Evolutionary conservation across 2,113 vertebrate species (phyloP).

Genomic region (Cynopterus brachyotis): DNA sequence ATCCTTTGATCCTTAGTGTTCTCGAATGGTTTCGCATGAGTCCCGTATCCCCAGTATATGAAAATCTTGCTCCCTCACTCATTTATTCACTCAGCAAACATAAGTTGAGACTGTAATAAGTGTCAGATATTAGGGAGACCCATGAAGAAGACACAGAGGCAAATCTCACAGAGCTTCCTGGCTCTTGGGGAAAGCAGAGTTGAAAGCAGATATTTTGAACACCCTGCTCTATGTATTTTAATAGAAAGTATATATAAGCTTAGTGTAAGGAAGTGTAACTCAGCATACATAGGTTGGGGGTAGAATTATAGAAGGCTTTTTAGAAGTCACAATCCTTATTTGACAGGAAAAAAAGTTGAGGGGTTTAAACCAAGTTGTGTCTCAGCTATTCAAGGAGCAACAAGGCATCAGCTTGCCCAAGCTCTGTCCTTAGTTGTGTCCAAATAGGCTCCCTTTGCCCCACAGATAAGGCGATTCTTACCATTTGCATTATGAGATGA

Average conservation of each 20-base stretch:
- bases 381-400: background rate
- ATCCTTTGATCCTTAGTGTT: background rate
- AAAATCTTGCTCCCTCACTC: background rate
- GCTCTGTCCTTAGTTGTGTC: background rate
- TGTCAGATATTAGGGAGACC: background rate
- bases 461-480: background rate
- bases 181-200: background rate
- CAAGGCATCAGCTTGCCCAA: background rate
- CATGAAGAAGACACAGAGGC: background rate
- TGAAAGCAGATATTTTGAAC: background rate
- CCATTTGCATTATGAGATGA: background rate
- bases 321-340: background rate
- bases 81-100: background rate
- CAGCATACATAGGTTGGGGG: background rate
- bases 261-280: background rate
- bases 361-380: background rate
- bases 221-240: background rate
- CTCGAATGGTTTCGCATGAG: background rate
- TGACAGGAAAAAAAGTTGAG: background rate
- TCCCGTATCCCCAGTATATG: background rate
- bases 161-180: background rate
- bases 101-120: background rate
- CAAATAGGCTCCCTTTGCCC: background rate
- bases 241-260: background rate
- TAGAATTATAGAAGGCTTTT: background rate